These are phyloP conservation scores for Conger conger DNA, from an alignment of 2,113 vertebrate species.

Conservation along the genomic window DNA sequence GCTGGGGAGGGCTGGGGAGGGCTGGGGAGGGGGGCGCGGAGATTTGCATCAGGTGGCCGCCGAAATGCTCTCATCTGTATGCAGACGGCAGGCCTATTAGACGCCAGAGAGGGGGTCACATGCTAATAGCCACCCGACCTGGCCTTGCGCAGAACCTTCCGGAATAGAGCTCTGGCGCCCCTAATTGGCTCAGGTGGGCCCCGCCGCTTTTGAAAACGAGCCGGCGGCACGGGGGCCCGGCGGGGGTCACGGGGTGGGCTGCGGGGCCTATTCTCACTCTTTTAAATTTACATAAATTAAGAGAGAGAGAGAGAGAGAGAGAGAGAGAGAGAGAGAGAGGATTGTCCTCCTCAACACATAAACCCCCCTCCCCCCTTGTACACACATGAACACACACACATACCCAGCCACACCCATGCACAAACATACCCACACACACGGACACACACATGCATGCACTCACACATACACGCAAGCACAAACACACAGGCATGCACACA, in stretches of 20 bases:
- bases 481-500: too few relatives aligned
- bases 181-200: constrained; percentile 71
- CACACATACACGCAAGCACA: too few relatives aligned
- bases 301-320: constrained; percentile 33
- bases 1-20: background rate
- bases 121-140: constrained; percentile 69
- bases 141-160: constrained; percentile 50
- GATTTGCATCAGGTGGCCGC: constrained; percentile 66
- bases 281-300: constrained; percentile 60
- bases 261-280: constrained; percentile 17
- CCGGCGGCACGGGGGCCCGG: constrained; percentile 57
- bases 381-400: background rate
- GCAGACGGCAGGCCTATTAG: constrained; percentile 66
- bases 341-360: constrained; percentile 24
- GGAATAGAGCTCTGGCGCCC: constrained; percentile 45
- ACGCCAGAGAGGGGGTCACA: constrained; percentile 69
- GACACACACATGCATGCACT: too few relatives aligned
- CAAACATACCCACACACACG: too few relatives aligned
- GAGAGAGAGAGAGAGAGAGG: too few relatives aligned
- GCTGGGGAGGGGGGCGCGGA: constrained; percentile 51
- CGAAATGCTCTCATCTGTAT: constrained; percentile 77
- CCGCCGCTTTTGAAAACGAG: constrained; percentile 72
- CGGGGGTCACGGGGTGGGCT: constrained; percentile 62
- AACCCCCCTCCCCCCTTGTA: background rate
- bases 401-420: too few relatives aligned